Evolutionary conservation across 2,888 invertebrate species (phyloP).

Genomic region (Malacosoma neustria): DNA sequence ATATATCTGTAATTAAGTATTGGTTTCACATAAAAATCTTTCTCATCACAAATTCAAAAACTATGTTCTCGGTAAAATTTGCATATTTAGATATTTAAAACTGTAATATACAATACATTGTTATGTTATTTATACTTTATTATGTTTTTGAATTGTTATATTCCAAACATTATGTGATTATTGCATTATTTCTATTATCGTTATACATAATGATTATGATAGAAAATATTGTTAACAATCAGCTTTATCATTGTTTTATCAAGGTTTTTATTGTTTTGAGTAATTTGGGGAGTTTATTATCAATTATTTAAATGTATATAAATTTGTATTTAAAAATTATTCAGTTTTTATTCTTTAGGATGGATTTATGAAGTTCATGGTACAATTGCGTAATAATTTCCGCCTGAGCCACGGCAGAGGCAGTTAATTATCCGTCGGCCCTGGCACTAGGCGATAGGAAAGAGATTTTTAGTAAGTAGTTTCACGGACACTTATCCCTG

Average conservation of each 20-base stretch:
- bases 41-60: conserved; percentile 11
- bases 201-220: background rate
- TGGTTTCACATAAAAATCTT: conserved; percentile 16
- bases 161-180: background rate
- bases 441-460: too few species aligned
- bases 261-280: background rate
- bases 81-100: conserved; percentile 2
- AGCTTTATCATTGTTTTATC: background rate
- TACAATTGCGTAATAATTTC: too few species aligned
- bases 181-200: background rate
- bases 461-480: too few species aligned
- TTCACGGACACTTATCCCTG: too few species aligned
- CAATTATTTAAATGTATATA: too few species aligned
- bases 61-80: conserved; percentile 9
- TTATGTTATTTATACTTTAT: background rate
- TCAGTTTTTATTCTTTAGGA: too few species aligned
- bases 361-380: too few species aligned
- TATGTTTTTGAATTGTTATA: background rate
- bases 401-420: too few species aligned
- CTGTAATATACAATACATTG: background rate
- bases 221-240: background rate
- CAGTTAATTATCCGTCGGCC: too few species aligned
- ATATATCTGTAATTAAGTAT: conserved; percentile 15
- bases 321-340: too few species aligned
- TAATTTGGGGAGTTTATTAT: too few species aligned